phyloP scores from a whole-genome alignment of 2,888 invertebrate genomes.

The Apodemia zela region DNA sequence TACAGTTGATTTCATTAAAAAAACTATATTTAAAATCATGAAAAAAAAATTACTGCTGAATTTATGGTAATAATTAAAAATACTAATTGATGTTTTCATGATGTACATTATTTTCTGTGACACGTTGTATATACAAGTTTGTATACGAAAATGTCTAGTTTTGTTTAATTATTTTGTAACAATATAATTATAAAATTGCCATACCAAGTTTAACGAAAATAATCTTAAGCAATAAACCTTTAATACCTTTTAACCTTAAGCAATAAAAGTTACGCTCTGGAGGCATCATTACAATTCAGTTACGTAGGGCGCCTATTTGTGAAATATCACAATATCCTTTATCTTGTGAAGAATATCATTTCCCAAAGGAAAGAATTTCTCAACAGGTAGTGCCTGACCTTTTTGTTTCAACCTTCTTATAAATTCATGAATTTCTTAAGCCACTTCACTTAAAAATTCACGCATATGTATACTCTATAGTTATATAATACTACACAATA shows the following conservation, averaged over 20 bases:
- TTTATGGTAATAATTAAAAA: no score
- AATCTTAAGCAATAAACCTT: background rate
- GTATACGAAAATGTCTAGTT: no score
- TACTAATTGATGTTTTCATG: no score
- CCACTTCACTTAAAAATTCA: background rate
- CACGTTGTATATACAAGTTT: no score
- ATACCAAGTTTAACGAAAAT: background rate
- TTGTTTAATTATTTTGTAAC: no score
- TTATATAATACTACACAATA: no score
- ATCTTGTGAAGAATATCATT: background rate
- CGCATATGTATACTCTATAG: background rate
- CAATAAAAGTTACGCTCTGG: constrained; percentile 36
- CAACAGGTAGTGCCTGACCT: background rate
- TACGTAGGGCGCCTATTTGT: background rate
- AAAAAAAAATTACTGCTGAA: no score
- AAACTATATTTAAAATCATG: no score
- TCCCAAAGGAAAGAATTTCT: background rate
- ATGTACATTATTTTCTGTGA: no score
- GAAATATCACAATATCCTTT: constrained; percentile 11
- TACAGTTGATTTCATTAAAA: no score
- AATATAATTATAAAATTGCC: no score
- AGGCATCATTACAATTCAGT: constrained; percentile 26
- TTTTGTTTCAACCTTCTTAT: background rate
- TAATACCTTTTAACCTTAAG: no score
- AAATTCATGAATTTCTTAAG: background rate